A percentile compares a stretch with the other conserved stretches of the same genome.
Evolutionary conservation across 2,113 vertebrate species (phyloP).

Genomic region (Acanthochromis polyacanthus): DNA sequence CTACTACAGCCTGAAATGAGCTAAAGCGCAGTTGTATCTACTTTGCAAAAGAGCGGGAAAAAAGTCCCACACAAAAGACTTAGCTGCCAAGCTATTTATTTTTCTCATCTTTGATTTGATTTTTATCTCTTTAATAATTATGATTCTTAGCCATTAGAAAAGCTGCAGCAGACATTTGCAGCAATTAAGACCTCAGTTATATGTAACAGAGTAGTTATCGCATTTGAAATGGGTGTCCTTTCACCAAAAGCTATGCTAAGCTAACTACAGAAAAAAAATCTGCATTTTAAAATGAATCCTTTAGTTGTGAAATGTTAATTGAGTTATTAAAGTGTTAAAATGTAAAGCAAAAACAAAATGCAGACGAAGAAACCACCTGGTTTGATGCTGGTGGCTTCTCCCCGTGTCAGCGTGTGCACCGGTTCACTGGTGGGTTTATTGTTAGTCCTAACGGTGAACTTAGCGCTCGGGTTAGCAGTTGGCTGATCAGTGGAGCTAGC

Average conservation of each 20-base stretch:
- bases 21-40: neutral
- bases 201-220: neutral
- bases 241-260: neutral
- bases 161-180: neutral
- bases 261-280: neutral
- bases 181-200: neutral
- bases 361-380: constrained; percentile 45
- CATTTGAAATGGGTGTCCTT: neutral
- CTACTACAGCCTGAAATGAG: neutral
- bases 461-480: constrained; percentile 18
- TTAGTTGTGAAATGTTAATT: constrained; percentile 2
- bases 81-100: constrained; percentile 35
- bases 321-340: constrained; percentile 29
- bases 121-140: neutral
- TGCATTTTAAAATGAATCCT: neutral
- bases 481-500: constrained; percentile 47
- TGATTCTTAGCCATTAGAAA: neutral
- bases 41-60: neutral
- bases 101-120: too few species aligned
- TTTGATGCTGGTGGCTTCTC: constrained; percentile 43
- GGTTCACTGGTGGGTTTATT: constrained; percentile 47
- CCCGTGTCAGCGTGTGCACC: constrained; percentile 17
- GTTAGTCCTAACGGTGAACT: constrained; percentile 18
- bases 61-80: neutral
- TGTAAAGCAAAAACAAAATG: constrained; percentile 40